Conservation (phyloP, 2,888 invertebrate genomes). For the Spodoptera littoralis region DNA sequence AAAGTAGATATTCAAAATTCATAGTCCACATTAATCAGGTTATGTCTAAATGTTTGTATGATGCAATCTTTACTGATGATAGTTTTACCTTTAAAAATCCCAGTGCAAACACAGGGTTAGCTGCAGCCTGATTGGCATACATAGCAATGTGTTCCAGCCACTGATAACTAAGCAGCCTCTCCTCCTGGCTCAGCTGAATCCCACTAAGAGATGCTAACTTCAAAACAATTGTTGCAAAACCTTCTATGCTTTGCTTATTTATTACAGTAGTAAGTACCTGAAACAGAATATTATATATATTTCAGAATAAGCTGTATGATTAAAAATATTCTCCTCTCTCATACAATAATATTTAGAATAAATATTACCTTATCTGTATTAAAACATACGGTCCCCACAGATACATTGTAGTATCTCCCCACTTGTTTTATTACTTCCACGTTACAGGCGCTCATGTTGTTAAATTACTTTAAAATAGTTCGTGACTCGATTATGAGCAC, state of each 20-base stretch:
- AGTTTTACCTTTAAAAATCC: slow-evolving; percentile 84
- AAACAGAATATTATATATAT: slow-evolving; percentile 42
- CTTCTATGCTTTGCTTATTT: slow-evolving; percentile 80
- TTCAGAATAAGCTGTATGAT: too few species aligned
- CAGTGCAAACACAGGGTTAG: slow-evolving; percentile 78
- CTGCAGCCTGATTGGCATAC: slow-evolving; percentile 85
- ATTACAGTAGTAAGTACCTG: slow-evolving; percentile 85
- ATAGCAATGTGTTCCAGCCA: slow-evolving; percentile 91
- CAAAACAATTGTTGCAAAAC: slow-evolving; percentile 88
- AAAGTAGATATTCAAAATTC: too few species aligned
- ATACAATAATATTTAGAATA: background rate
- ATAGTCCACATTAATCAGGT: background rate
- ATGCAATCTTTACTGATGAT: background rate
- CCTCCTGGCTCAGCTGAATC: slow-evolving; percentile 75
- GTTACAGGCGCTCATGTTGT: slow-evolving; percentile 71
- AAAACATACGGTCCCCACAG: slow-evolving; percentile 85
- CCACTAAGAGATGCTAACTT: slow-evolving; percentile 81
- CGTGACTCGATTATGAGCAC: too few species aligned
- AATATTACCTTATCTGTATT: slow-evolving; percentile 86
- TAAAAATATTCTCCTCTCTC: too few species aligned
- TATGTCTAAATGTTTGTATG: background rate
- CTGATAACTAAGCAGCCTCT: slow-evolving; percentile 86
- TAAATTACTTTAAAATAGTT: too few species aligned
- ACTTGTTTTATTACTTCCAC: slow-evolving; percentile 84
- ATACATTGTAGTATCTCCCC: slow-evolving; percentile 86